Evolutionary conservation across 2,113 vertebrate genomes (phyloP), one percentile per base, ranked within the genome.

Genomic region (Otis tarda): DNA sequence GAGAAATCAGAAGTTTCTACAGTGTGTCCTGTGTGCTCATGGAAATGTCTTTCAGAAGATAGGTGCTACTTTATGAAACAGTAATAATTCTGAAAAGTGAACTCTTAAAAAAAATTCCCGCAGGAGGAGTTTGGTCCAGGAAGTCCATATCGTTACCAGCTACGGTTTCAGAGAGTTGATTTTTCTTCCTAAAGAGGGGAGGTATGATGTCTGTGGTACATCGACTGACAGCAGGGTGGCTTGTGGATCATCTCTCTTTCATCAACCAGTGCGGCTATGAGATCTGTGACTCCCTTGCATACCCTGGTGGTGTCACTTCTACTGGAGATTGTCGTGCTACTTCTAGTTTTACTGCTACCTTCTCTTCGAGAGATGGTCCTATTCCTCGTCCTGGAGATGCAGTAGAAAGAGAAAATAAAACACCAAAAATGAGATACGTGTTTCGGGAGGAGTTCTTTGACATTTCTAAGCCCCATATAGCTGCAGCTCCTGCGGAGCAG

Each of bases 161-260:
- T 31, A 1, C 1, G 6, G 22, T 87, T 68, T 87, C 45, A 30
- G 20, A 39, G 28, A 85, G 43, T 3, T 68, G 47, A 21, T 18
- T 52, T 35, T 28, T 7, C 16, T 3, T 24, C 43, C 28, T 56
- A 52, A 67, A 70, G 39, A 73, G 24, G 5, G 60, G 24, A 50
- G 25, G 23, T 4, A 1, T 0, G 27, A 99, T 99, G 99, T 98
- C 99, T 0, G 95, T 99, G 49, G 78, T 99, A 43, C 75, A 94
- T 18, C 84, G 83, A 22, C 85, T 97, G 80, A 8, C 89, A 1
- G 70, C 17, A 0, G 99, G 99, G 12, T 99, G 98, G 98, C 96
- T 99, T 5, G 17, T 99, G 93, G 98, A 99, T 91, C 96, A 99
- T 10, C 96, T 98, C 35, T 94, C 98, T 8, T 98, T 98, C n/a